Evolutionary conservation across 2,888 invertebrate genomes (phyloP), one percentile per base, ranked within the genome.

Genomic region (Caradrina clavipalpis): DNA sequence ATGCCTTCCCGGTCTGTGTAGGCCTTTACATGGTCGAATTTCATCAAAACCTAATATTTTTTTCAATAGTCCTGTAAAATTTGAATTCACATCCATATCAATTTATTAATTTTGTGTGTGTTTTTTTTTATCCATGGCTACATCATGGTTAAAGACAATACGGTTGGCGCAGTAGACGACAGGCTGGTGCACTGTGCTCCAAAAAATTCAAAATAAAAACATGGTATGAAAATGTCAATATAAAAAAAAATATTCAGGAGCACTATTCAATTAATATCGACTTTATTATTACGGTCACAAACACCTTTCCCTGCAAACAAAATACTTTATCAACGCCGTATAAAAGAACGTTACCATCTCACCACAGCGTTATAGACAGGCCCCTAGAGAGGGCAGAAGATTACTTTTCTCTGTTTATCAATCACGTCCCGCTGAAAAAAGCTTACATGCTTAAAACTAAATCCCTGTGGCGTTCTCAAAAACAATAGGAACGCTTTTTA

Each of bases 371-470:
- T 61, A 42, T 13, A 47, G 47, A 55, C 54, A 51, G 26, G 26
- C 1, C 66, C 19, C 66, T 22, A 47, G 75, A 55, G 66, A 65
- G 22, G 31, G 22, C 15, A n/a, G 31, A 39, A 73, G 45, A 78
- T 78, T 73, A 61, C 66, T 31, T 73, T 78, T 66, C 19, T 51
- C 39, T 73, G 60, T 62, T 59, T 61, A 22, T 73, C 73, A 61
- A 78, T 58, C 78, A 72, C 39, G 39, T 62, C 17, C 54, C 11
- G 11, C 22, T n/a, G 8, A 62, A 59, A 11, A 55, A 50, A 31
- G 47, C 63, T 49, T 63, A 77, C 22, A 53, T 49, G 35, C 42
- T 69, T 51, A 22, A 59, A 55, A 22, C 45, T 35, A 35, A 60
- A 55, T 60, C 71, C 22, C 55, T 39, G 11, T 15, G 50, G 64